Evolutionary conservation across 2,888 invertebrate genomes (phyloP).

Genomic region (Xanthia togata): DNA sequence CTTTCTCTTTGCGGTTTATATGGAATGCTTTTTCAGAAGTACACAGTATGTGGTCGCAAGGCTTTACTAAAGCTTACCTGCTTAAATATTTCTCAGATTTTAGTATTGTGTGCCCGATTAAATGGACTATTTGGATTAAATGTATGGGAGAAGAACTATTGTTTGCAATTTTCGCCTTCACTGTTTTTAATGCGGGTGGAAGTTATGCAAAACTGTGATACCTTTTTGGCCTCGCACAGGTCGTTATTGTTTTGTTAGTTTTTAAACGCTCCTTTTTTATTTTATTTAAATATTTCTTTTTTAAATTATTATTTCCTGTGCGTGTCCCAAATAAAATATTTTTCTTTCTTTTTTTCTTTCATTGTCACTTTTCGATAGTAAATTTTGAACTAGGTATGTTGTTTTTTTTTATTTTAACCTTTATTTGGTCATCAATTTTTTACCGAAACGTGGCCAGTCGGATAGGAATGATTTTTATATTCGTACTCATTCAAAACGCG

Average conservation of each 20-base stretch:
- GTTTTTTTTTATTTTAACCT: not conserved
- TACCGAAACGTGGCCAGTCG: not conserved
- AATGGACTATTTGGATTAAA: conserved; percentile 45
- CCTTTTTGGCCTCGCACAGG: no score
- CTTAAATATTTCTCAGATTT: conserved; percentile 65
- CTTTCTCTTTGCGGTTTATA: conserved; percentile 80
- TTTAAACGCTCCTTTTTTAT: no score
- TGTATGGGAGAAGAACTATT: conserved; percentile 18
- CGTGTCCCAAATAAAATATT: no score
- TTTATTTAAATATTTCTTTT: no score
- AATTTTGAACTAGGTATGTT: not conserved
- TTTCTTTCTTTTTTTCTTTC: no score
- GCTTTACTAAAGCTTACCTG: conserved; percentile 57
- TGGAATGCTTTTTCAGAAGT: conserved; percentile 73
- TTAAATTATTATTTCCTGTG: no score
- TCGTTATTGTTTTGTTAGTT: no score
- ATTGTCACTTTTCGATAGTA: not conserved
- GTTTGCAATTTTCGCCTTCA: conserved; percentile 29
- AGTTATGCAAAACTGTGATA: not conserved
- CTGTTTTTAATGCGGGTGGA: conserved; percentile 28
- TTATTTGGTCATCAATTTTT: not conserved
- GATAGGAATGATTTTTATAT: not conserved
- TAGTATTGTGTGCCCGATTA: conserved; percentile 51
- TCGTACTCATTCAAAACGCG: not conserved
- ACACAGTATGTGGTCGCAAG: conserved; percentile 56